Evolutionary conservation across 2,888 invertebrate species (phyloP).

Genomic region (Bruchidius siliquastri): DNA sequence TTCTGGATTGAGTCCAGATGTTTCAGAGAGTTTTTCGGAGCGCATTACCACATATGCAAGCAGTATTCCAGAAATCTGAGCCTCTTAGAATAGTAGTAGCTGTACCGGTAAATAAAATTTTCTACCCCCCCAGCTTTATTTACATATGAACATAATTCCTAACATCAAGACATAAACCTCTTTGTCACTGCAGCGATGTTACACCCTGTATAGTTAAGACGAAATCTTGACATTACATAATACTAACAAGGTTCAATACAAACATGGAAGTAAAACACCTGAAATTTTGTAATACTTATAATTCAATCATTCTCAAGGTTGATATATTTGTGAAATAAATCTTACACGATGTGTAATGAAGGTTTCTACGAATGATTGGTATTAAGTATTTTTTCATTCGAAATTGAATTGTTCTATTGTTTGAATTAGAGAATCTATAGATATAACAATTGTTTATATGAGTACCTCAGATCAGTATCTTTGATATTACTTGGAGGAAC

Average conservation of each 20-base stretch:
- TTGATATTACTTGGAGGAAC: too few relatives aligned
- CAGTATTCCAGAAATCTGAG: too few relatives aligned
- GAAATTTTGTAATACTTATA: not conserved
- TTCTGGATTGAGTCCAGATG: too few relatives aligned
- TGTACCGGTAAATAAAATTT: too few relatives aligned
- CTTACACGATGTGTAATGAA: not conserved
- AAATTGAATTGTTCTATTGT: not conserved
- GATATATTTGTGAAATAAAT: not conserved
- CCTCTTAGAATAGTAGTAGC: too few relatives aligned
- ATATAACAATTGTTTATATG: not conserved
- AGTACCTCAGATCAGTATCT: not conserved
- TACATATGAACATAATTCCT: too few relatives aligned
- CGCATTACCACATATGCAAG: too few relatives aligned
- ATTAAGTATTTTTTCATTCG: not conserved
- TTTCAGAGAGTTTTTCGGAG: too few relatives aligned
- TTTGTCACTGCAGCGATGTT: too few relatives aligned
- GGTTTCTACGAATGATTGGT: not conserved
- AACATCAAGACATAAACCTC: too few relatives aligned
- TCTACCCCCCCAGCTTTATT: too few relatives aligned
- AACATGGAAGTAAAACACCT: not conserved
- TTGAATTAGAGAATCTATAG: not conserved
- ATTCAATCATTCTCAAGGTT: not conserved
- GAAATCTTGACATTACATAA: not conserved
- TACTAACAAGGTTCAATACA: not conserved
- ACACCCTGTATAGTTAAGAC: not conserved